phyloP scores from a whole-genome alignment of 2,113 vertebrate species.

The Hippocampus zosterae region DNA sequence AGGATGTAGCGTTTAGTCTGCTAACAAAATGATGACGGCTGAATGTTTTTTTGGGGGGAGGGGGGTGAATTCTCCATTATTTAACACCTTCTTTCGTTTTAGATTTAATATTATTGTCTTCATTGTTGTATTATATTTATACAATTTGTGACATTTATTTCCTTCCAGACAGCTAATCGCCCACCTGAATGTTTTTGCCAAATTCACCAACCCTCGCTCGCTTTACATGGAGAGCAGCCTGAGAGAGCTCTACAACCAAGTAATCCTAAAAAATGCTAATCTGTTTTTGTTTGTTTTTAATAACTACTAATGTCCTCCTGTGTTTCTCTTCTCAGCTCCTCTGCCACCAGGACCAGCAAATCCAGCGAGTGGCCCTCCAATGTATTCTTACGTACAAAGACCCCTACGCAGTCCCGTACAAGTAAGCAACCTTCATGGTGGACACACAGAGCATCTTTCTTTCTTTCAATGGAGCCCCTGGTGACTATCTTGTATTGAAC shows the following conservation, averaged over 20 bases:
- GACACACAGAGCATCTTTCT: neutral
- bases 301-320: neutral
- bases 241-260: conserved; percentile 85
- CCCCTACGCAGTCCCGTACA: conserved; percentile 84
- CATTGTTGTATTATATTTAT: no score
- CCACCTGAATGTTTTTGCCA: conserved; percentile 90
- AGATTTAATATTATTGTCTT: neutral
- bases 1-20: no score
- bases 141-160: neutral
- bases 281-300: neutral
- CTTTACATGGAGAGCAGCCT: conserved; percentile 86
- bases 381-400: conserved; percentile 92
- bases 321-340: conserved; percentile 73
- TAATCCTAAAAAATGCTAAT: conserved; percentile 8
- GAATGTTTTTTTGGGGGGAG: no score
- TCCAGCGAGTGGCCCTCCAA: conserved; percentile 86
- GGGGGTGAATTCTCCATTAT: no score
- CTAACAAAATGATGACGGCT: no score
- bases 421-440: conserved; percentile 70
- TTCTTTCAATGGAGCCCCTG: conserved; percentile 34
- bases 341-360: conserved; percentile 88
- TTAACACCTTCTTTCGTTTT: no score
- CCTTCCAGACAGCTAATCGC: conserved; percentile 82
- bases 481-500: conserved; percentile 22
- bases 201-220: conserved; percentile 88